These are phyloP conservation scores for Vireo altiloquus DNA, from an alignment of 2,113 vertebrate species.

Conservation along the genomic window DNA sequence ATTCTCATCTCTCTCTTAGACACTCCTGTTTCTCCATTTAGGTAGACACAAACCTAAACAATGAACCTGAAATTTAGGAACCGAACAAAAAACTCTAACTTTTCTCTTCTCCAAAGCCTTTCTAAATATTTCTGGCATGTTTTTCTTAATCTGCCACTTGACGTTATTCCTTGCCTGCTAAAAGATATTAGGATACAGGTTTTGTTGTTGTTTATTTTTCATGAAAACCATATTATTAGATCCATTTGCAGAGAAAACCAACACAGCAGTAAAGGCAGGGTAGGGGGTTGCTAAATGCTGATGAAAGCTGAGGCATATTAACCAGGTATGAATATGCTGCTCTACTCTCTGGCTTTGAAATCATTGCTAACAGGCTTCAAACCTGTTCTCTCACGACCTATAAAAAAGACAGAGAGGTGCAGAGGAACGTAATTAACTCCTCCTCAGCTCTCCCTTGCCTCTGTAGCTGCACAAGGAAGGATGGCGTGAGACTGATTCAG, in stretches of 20 bases:
- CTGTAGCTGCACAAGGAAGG: not conserved
- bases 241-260: not conserved
- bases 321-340: not conserved
- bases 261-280: not conserved
- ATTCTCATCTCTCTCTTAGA: not conserved
- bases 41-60: not conserved
- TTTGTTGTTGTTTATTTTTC: not conserved
- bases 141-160: not conserved
- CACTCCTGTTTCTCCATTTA: not conserved
- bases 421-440: not conserved
- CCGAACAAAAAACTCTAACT: not conserved
- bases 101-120: not conserved
- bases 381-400: not conserved
- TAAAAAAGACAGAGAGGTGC: not conserved
- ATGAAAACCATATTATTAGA: not conserved
- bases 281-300: not conserved
- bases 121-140: not conserved
- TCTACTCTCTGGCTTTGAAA: not conserved
- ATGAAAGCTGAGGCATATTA: not conserved
- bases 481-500: not conserved
- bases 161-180: not conserved
- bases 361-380: not conserved
- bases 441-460: not conserved
- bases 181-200: not conserved
- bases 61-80: not conserved